phyloP scores from a whole-genome alignment of 2,797 vertebrate species.

The Buphagus erythrorhynchus region DNA sequence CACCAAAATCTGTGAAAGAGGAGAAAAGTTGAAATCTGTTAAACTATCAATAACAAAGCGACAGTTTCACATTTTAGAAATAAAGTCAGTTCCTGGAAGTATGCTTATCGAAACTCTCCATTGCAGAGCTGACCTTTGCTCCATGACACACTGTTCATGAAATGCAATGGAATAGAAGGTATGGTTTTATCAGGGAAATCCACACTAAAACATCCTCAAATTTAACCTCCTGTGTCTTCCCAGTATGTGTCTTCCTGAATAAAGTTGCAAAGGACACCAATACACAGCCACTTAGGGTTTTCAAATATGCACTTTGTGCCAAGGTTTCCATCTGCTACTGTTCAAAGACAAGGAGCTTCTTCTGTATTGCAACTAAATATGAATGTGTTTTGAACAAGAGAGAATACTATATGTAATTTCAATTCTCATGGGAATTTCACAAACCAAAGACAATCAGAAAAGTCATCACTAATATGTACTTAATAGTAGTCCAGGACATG shows the following conservation, averaged over 20 bases:
- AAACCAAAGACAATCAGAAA: background rate
- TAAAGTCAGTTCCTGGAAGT: background rate
- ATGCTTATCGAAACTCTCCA: background rate
- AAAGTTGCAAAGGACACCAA: background rate
- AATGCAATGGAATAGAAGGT: background rate
- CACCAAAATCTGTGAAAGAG: constrained; percentile 90
- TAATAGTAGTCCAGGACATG: background rate
- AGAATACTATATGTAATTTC: background rate
- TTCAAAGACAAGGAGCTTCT: background rate
- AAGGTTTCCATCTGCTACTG: background rate
- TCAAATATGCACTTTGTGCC: background rate
- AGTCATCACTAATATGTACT: background rate
- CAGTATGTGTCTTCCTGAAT: background rate
- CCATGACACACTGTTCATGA: background rate
- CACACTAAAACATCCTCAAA: background rate
- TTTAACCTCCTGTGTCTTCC: background rate
- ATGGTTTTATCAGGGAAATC: background rate
- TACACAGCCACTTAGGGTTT: background rate
- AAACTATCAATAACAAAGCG: background rate
- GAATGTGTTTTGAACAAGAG: background rate
- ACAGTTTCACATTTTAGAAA: background rate
- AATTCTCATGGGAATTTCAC: background rate
- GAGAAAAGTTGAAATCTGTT: background rate
- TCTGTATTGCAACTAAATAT: background rate
- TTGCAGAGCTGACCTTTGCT: background rate